Evolutionary conservation across 2,797 vertebrate species (phyloP).

Genomic region (Orientallactaga sibirica): DNA sequence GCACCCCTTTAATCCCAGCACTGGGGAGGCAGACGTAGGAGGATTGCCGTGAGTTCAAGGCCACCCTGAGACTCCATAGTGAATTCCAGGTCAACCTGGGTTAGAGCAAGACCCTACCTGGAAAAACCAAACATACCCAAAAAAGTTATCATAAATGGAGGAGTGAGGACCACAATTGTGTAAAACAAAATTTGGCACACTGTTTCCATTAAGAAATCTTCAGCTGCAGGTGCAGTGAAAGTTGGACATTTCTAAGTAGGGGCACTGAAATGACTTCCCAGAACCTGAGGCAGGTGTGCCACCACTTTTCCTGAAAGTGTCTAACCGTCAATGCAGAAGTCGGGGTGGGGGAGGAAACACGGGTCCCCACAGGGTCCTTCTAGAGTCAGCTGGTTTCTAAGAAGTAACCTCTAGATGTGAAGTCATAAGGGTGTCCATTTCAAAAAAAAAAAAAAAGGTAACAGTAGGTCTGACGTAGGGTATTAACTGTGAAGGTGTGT

Average conservation of each 20-base stretch:
- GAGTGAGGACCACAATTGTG: neutral
- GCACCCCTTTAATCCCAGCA: no score
- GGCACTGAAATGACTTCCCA: neutral
- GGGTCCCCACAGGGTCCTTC: neutral
- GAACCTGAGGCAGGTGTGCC: neutral
- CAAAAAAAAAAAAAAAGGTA: no score
- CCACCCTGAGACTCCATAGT: no score
- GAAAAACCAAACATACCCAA: no score
- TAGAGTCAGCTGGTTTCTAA: constrained; percentile 45
- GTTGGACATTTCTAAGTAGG: neutral
- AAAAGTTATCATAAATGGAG: neutral
- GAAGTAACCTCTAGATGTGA: constrained; percentile 24
- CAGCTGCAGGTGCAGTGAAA: neutral
- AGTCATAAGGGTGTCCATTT: neutral
- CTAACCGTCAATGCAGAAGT: neutral
- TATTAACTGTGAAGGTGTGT: neutral
- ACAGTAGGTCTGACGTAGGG: no score
- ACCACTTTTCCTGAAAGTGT: neutral
- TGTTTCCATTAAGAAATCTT: constrained; percentile 18
- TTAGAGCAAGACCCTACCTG: no score
- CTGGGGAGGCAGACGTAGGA: no score
- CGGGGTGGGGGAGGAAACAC: constrained; percentile 22
- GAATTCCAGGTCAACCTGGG: no score
- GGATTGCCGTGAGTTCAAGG: no score
- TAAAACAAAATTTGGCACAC: neutral